These are phyloP conservation scores for Cettia cetti DNA, from an alignment of 2,113 vertebrate genomes.

Conservation along the genomic window DNA sequence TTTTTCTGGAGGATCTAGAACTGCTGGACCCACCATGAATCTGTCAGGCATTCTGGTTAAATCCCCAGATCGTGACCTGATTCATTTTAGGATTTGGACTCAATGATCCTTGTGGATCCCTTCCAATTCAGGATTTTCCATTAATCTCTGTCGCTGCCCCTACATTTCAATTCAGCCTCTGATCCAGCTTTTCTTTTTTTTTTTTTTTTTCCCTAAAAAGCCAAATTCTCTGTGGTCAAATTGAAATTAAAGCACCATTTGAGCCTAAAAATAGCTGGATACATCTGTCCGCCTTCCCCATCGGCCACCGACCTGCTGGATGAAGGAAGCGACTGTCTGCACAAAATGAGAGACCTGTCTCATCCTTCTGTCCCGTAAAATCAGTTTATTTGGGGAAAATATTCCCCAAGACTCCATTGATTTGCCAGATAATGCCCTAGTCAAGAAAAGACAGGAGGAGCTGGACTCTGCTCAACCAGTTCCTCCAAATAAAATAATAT, in stretches of 20 bases:
- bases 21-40: rapidly evolving
- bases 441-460: not conserved
- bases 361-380: not conserved
- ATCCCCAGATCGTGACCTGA: not conserved
- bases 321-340: not conserved
- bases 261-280: constrained; percentile 20
- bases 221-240: not conserved
- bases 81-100: not conserved
- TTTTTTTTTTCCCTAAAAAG: not conserved
- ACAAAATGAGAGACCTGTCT: not conserved
- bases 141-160: not conserved
- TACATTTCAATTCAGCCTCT: not conserved
- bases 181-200: not conserved
- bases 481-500: not conserved
- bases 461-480: rapidly evolving
- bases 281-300: not conserved
- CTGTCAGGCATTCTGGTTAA: not conserved
- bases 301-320: not conserved
- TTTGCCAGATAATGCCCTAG: not conserved
- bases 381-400: not conserved
- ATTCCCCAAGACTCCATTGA: not conserved
- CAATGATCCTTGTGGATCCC: not conserved
- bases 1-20: not conserved
- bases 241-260: not conserved
- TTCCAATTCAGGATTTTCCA: not conserved